Conservation (phyloP, 2,888 invertebrate species). For the Lasiommata megera region DNA sequence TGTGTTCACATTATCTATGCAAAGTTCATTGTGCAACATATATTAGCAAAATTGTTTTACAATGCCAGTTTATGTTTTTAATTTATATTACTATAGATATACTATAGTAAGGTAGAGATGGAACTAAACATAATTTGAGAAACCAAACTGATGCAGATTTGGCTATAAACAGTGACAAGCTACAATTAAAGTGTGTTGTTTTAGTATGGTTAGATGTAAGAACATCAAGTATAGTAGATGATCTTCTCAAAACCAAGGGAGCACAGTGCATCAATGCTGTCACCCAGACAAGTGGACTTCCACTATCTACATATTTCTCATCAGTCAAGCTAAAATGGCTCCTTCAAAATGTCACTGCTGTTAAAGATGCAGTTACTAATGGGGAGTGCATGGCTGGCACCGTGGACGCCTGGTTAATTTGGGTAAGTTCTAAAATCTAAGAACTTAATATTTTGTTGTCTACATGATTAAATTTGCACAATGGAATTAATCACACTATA, state of each 20-base stretch:
- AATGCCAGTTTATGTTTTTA: no score
- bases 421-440: constrained; percentile 80
- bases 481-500: no score
- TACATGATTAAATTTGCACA: no score
- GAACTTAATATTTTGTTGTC: no score
- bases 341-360: constrained; percentile 89
- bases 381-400: constrained; percentile 92
- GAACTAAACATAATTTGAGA: neutral
- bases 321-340: constrained; percentile 97
- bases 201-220: constrained; percentile 96
- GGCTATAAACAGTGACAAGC: no score
- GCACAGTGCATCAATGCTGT: constrained; percentile 67
- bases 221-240: constrained; percentile 91
- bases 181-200: constrained; percentile 20
- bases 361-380: constrained; percentile 85
- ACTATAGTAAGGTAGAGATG: no score
- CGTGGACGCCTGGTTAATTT: constrained; percentile 97
- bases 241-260: constrained; percentile 75
- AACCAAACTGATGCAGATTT: neutral
- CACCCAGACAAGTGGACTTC: constrained; percentile 88
- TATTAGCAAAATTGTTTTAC: no score
- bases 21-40: no score
- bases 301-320: constrained; percentile 97
- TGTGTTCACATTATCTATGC: no score
- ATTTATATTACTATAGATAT: no score